Evolutionary conservation across 2,888 invertebrate species (phyloP), one percentile per base, ranked within the genome.

Genomic region (Argyresthia albistria): DNA sequence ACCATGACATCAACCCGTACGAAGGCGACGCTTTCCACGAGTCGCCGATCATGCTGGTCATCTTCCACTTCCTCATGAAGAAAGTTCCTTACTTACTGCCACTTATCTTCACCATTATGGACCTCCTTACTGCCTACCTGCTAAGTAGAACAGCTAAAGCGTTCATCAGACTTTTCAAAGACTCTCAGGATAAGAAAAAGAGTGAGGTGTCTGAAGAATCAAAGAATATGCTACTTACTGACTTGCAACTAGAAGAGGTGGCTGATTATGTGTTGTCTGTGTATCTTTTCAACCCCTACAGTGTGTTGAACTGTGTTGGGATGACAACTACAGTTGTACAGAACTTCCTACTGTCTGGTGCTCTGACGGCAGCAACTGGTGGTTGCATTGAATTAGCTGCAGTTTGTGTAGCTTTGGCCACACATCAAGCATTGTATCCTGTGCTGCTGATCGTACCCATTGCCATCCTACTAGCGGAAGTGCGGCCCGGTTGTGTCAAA

Each of bases 1-100:
- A 93, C 56, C 89, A 90, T 65, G 91, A 92, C 39, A 92, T 97
- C 55, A 93, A 96, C 70, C 97, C 98, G 0, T 98, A 98, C 67
- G 89, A 90, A 57, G 97, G 97, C 8, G 97, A 97, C 76, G 89
- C 96, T 54, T 95, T 97, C 59, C 98, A 98, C 70, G 97, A 97
- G 76, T 93, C 94, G n/a, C 96, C 97, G 0, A 71, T 96, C 50
- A 90, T 93, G 58, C 83, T 97, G 12, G 64, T 92, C 51, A 69
- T 91, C 51, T 93, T 93, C 64, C 89, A 91, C 61, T 89, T 87
- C 60, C 70, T 95, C 54, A 76, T 91, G 56, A 86, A 89, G 58
- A 79, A 83, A 56, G 79, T 89, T 14, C 84, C 89, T 25, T 78
- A 83, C 56, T 62, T 88, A 55, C 71, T 91, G 48, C 91, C 92